Evolutionary conservation across 2,113 vertebrate genomes (phyloP).

Genomic region (Hypanus sabinus): DNA sequence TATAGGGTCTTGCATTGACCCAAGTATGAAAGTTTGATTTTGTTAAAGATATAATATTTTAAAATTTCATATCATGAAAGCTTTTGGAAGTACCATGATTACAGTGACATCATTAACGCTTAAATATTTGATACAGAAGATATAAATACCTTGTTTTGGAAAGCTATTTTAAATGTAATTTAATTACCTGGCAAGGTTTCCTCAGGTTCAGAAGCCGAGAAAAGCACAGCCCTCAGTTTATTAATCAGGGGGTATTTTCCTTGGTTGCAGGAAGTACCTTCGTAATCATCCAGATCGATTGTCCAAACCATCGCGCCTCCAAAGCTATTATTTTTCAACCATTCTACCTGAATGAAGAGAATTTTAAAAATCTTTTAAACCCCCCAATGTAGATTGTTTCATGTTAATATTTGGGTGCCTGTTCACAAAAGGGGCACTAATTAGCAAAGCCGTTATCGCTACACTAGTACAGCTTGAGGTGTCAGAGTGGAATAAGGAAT

Average conservation of each 20-base stretch:
- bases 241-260: constrained; percentile 57
- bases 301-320: constrained; percentile 60
- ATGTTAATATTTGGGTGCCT: neutral
- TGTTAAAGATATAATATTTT: neutral
- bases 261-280: constrained; percentile 56
- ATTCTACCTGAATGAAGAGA: constrained; percentile 42
- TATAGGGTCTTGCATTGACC: no score
- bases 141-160: neutral
- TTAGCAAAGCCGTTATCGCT: no score
- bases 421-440: neutral
- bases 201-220: neutral
- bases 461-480: no score
- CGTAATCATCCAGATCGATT: constrained; percentile 58
- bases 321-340: constrained; percentile 55
- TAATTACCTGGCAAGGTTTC: neutral
- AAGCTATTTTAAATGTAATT: neutral
- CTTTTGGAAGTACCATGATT: neutral
- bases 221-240: constrained; percentile 47
- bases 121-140: no score
- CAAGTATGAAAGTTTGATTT: neutral
- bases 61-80: neutral
- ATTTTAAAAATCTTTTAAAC: neutral
- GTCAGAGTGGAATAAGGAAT: no score
- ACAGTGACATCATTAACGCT: neutral
- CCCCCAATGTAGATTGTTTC: neutral